Percentiles rank a stretch among this genome's conserved stretches.
Evolutionary conservation across 2,888 invertebrate species (phyloP).

Genomic region (Hartigia nigra): DNA sequence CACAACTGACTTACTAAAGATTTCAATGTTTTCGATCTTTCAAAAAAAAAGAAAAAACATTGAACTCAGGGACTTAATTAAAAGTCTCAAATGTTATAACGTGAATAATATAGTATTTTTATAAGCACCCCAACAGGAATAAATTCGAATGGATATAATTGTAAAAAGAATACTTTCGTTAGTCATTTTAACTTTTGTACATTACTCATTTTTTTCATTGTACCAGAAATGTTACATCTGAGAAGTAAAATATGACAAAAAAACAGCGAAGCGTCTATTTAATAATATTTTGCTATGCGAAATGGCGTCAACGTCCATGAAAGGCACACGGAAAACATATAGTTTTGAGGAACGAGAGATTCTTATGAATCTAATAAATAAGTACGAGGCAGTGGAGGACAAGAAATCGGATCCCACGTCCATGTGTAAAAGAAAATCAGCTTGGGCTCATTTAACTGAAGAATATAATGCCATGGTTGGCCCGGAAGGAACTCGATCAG

Average conservation of each 20-base stretch:
- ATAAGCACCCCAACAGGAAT: no score
- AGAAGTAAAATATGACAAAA: not conserved
- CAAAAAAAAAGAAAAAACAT: no score
- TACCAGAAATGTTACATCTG: not conserved
- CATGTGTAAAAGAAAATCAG: conserved; percentile 49
- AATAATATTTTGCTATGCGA: not conserved
- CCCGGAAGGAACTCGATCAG: conserved; percentile 40
- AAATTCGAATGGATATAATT: no score
- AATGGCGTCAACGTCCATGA: conserved; percentile 47
- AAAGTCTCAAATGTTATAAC: not conserved
- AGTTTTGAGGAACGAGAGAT: conserved; percentile 52
- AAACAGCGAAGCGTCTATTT: not conserved
- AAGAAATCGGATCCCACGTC: conserved; percentile 44
- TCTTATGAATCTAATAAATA: conserved; percentile 47
- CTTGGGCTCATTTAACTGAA: conserved; percentile 47
- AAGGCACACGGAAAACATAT: conserved; percentile 52
- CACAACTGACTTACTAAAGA: no score
- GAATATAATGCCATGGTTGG: conserved; percentile 50
- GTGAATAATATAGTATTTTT: not conserved
- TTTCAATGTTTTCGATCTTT: no score
- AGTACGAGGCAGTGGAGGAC: conserved; percentile 43
- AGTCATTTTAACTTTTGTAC: not conserved
- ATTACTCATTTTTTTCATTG: no score
- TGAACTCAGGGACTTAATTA: no score
- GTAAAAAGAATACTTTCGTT: not conserved